Conservation (phyloP, 2,888 invertebrate species). For the Poecilus cupreus region DNA sequence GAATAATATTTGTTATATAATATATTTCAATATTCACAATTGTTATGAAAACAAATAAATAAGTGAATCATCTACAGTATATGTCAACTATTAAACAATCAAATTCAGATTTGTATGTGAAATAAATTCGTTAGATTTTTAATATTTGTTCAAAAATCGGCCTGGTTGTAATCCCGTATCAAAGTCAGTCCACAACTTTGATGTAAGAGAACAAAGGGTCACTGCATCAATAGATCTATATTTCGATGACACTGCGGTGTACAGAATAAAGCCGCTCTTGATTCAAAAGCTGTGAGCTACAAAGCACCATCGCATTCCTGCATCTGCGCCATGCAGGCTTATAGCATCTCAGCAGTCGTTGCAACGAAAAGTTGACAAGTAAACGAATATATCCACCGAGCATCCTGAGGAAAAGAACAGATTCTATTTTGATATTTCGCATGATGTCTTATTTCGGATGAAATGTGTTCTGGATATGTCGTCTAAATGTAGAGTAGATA, state of each 20-base stretch:
- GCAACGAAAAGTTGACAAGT: background rate
- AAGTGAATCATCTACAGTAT: too few species aligned
- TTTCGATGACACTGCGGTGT: background rate
- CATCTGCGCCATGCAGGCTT: background rate
- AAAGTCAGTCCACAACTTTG: background rate
- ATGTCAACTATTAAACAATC: too few species aligned
- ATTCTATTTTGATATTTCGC: background rate
- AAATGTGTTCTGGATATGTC: background rate
- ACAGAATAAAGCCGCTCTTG: background rate
- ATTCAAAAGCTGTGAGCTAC: background rate
- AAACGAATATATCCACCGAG: background rate
- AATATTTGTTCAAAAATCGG: background rate
- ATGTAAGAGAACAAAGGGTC: background rate
- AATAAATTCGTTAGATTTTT: too few species aligned
- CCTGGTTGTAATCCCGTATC: background rate
- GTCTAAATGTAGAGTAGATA: background rate
- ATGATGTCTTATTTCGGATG: background rate
- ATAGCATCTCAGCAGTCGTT: background rate
- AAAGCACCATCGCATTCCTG: background rate
- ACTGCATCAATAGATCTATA: background rate
- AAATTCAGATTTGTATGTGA: too few species aligned
- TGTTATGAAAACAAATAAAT: too few species aligned
- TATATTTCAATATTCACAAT: too few species aligned
- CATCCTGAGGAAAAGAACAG: background rate
- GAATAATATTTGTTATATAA: too few species aligned